Conservation (phyloP, 1,140 invertebrate species). For the Drosophila lini region DNA sequence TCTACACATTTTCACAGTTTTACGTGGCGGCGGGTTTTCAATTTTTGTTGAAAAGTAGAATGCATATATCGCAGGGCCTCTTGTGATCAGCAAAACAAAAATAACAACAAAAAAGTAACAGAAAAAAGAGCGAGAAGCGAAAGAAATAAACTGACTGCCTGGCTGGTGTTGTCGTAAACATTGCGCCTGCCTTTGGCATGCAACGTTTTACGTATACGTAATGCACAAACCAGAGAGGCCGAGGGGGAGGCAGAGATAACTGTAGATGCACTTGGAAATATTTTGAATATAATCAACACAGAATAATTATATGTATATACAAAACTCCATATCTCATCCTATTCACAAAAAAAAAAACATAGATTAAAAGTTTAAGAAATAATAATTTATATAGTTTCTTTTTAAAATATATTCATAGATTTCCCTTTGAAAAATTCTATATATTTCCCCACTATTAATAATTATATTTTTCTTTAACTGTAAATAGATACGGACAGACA, state of each 20-base stretch:
- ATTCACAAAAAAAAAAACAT: neutral
- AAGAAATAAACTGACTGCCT: constrained; percentile 74
- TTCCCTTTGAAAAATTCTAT: neutral
- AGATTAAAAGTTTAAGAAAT: neutral
- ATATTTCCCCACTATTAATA: neutral
- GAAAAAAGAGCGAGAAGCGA: constrained; percentile 44
- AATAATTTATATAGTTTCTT: neutral
- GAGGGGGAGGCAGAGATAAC: constrained; percentile 7
- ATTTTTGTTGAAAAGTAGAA: constrained; percentile 79
- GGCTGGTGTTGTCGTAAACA: constrained; percentile 76
- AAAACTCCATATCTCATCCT: accelerated
- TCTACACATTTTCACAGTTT: constrained; percentile 67
- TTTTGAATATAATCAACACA: too few species aligned
- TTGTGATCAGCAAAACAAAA: constrained; percentile 48
- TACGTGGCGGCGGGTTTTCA: constrained; percentile 70
- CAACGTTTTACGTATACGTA: constrained; percentile 68
- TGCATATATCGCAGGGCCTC: constrained; percentile 42
- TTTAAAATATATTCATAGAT: neutral
- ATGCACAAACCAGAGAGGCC: constrained; percentile 38
- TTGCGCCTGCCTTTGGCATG: constrained; percentile 69
- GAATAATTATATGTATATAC: too few species aligned
- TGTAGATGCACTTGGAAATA: neutral
- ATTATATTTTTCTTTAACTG: neutral
- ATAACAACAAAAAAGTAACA: constrained; percentile 1
- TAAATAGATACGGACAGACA: constrained; percentile 26